Percentiles rank a stretch among this genome's conserved stretches.
Evolutionary conservation across 2,113 vertebrate genomes (phyloP).

Genomic region (Talpa occidentalis): DNA sequence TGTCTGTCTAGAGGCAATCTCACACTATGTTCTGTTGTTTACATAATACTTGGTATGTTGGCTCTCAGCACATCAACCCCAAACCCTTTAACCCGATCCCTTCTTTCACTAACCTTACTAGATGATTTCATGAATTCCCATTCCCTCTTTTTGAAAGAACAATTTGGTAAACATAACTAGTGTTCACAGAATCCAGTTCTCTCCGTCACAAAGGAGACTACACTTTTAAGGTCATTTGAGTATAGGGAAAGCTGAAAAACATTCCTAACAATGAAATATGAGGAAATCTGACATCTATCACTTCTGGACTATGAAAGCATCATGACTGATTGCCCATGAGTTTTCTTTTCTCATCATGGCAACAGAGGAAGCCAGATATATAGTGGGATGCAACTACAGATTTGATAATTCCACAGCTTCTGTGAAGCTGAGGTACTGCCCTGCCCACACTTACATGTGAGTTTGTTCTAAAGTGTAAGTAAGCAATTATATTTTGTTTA

Average conservation of each 20-base stretch:
- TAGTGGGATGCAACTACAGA: not conserved
- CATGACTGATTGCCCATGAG: not conserved
- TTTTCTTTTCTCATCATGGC: not conserved
- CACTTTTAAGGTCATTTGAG: not conserved
- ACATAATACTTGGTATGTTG: not conserved
- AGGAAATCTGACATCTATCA: not conserved
- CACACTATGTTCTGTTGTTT: not conserved
- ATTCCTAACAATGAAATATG: not conserved
- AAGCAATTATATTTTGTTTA: not conserved
- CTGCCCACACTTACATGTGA: accelerated
- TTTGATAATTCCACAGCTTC: too few relatives aligned
- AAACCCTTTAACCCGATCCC: not conserved
- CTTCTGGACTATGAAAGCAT: not conserved
- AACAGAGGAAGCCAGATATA: not conserved
- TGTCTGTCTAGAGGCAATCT: not conserved
- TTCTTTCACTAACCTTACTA: not conserved
- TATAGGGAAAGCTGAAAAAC: not conserved
- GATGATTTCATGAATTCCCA: not conserved
- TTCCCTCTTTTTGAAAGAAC: not conserved
- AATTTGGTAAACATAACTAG: not conserved
- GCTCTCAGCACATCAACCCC: not conserved
- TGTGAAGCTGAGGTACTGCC: not conserved
- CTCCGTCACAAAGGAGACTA: too few relatives aligned
- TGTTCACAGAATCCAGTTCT: not conserved
- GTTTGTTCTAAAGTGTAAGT: not conserved